Percentiles rank a stretch among this genome's conserved stretches.
phyloP scores from a whole-genome alignment of 2,113 vertebrate species.

The Microcebus murinus region DNA sequence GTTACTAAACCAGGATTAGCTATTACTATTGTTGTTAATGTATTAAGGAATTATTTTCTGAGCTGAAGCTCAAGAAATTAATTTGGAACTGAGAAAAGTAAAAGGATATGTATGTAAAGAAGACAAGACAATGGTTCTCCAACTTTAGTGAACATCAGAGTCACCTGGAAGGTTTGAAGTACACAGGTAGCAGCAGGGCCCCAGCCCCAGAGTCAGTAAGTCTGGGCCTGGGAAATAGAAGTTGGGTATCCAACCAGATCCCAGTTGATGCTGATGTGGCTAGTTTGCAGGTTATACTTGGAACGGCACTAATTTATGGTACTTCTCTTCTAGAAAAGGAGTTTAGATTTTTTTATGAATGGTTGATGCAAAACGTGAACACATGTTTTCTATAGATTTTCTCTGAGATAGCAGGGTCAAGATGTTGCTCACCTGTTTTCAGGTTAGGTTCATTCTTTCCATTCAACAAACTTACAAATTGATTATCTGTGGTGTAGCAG shows the following conservation, averaged over 20 bases:
- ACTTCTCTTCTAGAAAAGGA: background rate
- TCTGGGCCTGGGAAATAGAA: background rate
- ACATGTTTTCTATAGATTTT: background rate
- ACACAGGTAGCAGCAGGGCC: background rate
- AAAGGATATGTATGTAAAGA: background rate
- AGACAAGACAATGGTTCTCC: background rate
- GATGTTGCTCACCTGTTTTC: background rate
- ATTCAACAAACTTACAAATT: background rate
- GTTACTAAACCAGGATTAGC: background rate
- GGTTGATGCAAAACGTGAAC: background rate
- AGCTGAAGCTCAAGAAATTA: background rate
- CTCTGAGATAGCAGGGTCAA: background rate
- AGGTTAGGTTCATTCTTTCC: background rate
- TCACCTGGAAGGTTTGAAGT: background rate
- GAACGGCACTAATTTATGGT: background rate
- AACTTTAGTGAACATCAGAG: background rate
- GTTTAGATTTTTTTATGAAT: background rate
- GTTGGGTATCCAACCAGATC: background rate
- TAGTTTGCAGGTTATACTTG: background rate
- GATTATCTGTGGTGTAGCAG: background rate
- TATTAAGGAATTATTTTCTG: background rate
- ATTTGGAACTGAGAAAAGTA: background rate
- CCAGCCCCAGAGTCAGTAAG: background rate
- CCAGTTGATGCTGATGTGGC: background rate
- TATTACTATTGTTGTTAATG: background rate